Percentiles rank a stretch among this genome's conserved stretches.
Conservation (phyloP, 2,113 vertebrate species). For the Nannobrachium achirus region DNA sequence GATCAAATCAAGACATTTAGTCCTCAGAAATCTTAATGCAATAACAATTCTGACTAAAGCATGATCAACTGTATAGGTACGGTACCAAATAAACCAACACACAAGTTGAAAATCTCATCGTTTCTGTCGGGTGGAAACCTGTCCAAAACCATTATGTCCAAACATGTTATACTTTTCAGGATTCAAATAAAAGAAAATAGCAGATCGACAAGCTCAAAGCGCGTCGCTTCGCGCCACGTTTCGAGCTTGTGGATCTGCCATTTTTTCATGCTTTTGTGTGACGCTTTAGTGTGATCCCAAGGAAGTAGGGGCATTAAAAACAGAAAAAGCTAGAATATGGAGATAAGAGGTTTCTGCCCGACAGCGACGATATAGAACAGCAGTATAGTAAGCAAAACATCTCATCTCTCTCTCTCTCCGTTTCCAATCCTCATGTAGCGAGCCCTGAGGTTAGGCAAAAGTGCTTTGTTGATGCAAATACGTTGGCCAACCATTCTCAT, state of each 20-base stretch:
- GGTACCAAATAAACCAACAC: constrained; percentile 52
- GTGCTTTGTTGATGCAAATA: constrained; percentile 59
- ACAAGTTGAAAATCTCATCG: constrained; percentile 32
- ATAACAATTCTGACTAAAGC: constrained; percentile 51
- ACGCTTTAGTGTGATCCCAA: too few species aligned
- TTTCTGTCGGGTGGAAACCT: too few species aligned
- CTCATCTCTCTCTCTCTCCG: constrained; percentile 30
- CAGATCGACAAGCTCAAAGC: too few species aligned
- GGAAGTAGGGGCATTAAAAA: too few species aligned
- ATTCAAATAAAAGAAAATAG: too few species aligned
- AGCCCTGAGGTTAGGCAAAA: constrained; percentile 54
- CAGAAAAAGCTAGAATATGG: too few species aligned
- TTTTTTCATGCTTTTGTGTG: too few species aligned
- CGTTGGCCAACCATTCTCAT: neutral
- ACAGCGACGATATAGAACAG: constrained; percentile 15
- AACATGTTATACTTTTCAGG: too few species aligned
- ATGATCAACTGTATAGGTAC: constrained; percentile 63
- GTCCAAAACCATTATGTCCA: too few species aligned
- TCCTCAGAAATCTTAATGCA: constrained; percentile 33
- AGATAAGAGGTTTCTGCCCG: too few species aligned
- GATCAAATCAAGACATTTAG: constrained; percentile 41
- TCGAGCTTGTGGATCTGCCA: too few species aligned
- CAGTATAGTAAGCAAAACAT: constrained; percentile 59
- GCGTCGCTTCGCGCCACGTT: too few species aligned
- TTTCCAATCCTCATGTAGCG: constrained; percentile 3